Evolutionary conservation across 1,140 invertebrate species (phyloP), one percentile per base, ranked within the genome.

Genomic region (Drosophila miranda): DNA sequence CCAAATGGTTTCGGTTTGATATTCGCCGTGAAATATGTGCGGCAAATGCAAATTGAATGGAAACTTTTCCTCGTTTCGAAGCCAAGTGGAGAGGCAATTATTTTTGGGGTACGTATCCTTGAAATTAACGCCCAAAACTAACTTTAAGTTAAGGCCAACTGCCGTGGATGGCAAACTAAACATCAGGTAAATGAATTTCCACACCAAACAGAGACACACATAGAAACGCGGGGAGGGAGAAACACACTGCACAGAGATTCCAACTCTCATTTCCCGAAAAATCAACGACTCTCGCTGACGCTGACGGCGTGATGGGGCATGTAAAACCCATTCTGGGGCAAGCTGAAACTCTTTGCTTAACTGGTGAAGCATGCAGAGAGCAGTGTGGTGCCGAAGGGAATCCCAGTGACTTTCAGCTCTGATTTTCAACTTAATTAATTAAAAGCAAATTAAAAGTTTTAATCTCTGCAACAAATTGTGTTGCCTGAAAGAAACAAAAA

Each of bases 381-480:
- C 28, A 30, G 64, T 62, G 76, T 72, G 57, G 80, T 61, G 54
- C 44, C 44, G 77, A 48, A 51, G 58, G 62, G 64, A 57, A 74
- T 71, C 67, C 61, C 74, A 75, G 78, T 87, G 82, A 87, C 82
- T 87, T 82, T 74, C 74, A 78, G 75, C 83, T 74, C 78, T 76
- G 78, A 87, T 87, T 87, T 87, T 82, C 82, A 87, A 87, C 82
- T 87, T 87, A 87, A 87, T 87, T 87, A 87, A 87, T 87, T 87
- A 87, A 87, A 87, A 87, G 82, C 83, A 87, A 87, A 87, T 87
- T 87, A 87, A 87, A 87, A 87, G 78, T 87, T 87, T 87, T 87
- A 87, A 87, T 87, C 82, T 87, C 52, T 76, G 75, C 63, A 62
- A 80, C 82, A 82, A 87, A 86, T 75, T 54, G 70, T 86, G 81